Base-by-base conservation (phyloP, 2,888 invertebrate species). In the Phytoseiulus persimilis region DNA sequence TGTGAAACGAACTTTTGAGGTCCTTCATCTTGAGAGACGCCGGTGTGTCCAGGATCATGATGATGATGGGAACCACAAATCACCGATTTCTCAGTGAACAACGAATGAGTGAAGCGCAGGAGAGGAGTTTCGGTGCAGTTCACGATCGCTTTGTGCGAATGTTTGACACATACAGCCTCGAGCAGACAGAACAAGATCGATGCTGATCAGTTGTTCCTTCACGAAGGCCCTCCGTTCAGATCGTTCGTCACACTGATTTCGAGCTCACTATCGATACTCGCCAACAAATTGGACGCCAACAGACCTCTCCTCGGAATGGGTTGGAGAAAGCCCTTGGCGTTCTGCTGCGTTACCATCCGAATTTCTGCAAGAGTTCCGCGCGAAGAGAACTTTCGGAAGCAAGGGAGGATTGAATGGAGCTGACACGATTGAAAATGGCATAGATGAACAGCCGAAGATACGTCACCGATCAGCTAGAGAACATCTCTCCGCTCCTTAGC, bases 101-200 rank as follows among this genome's bases (percentile, higher is more conserved):
- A 28, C 65, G 65, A 65, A 23, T 65, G 18, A 65, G 1, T 65
- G 65, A 65, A 65, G 65, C 65, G 65, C 23, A 11, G 18, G 28
- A 65, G 65, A 18, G 18, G 18, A 65, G 28, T 65, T 28, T 28
- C 65, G 65, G 28, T 65, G 65, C 65, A 14, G 65, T 65, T 65
- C 65, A 65, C 65, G 65, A 65, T 65, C 28, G 65, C 65, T 65
- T 65, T 65, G 65, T 65, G 65, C 65, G 65, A 28, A 65, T 65
- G 65, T 65, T 65, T 65, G 65, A 65, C 65, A 65, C 65, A 65
- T 65, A 65, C 65, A 65, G 65, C 14, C 65, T 2, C 65, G 18
- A 65, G 65, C 65, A 65, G 65, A 65, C 65, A 65, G 65, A 65
- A 65, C 65, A 65, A 65, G 65, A 65, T 65, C 65, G 65, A 65